A percentile compares a stretch with the other conserved stretches of the same genome.
Evolutionary conservation across 2,797 vertebrate genomes (phyloP).

Genomic region (Aeoliscus strigatus): DNA sequence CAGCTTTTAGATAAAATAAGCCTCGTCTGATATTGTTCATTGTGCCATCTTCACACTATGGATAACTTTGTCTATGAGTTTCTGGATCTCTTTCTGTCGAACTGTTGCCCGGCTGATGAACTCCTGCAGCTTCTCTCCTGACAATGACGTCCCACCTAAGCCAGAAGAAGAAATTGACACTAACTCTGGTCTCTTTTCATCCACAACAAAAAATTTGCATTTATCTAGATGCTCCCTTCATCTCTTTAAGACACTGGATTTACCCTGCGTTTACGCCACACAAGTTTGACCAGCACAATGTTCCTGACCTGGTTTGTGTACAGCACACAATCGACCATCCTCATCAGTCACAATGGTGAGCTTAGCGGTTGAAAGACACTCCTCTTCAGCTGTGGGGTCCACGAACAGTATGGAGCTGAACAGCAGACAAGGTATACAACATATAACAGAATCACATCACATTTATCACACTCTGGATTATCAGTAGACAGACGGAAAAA

Average conservation of each 20-base stretch:
- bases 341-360: conserved; percentile 89
- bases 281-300: too few relatives aligned
- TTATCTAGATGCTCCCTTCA: too few relatives aligned
- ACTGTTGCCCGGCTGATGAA: conserved; percentile 83
- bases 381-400: conserved; percentile 91
- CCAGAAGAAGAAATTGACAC: neutral
- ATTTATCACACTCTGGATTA: too few relatives aligned
- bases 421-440: neutral
- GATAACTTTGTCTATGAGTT: conserved; percentile 83
- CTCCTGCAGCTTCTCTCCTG: conserved; percentile 89
- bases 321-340: conserved; percentile 80
- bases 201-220: too few relatives aligned
- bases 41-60: conserved; percentile 74
- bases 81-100: conserved; percentile 87
- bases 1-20: conserved; percentile 85
- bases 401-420: conserved; percentile 83
- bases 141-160: conserved; percentile 70
- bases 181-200: too few relatives aligned
- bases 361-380: conserved; percentile 81
- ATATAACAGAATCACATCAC: neutral
- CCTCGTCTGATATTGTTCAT: conserved; percentile 56
- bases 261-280: too few relatives aligned
- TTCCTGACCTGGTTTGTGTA: conserved; percentile 90
- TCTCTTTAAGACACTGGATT: too few relatives aligned
- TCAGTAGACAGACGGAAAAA: neutral